These are phyloP conservation scores for Sigmodon hispidus DNA, from an alignment of 2,113 vertebrate species.

Conservation along the genomic window DNA sequence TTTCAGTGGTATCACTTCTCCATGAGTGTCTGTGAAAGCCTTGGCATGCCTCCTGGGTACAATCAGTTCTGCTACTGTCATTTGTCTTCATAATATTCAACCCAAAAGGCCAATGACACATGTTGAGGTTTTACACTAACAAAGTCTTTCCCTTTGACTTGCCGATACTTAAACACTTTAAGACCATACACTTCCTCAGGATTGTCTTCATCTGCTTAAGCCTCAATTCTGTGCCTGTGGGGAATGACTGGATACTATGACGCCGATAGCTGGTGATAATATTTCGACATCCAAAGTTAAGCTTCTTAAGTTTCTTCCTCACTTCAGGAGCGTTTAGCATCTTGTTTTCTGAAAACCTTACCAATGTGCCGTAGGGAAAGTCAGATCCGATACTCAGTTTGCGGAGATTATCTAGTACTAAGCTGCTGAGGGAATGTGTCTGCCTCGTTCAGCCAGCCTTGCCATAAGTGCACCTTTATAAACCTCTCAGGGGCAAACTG, in stretches of 20 bases:
- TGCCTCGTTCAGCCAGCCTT: conserved; percentile 65
- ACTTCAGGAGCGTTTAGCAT: conserved; percentile 69
- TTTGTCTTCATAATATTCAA: background rate
- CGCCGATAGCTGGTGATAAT: conserved; percentile 80
- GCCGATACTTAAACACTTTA: conserved; percentile 73
- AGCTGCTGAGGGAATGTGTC: conserved; percentile 50
- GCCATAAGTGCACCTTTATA: conserved; percentile 79
- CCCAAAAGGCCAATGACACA: background rate
- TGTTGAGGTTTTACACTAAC: background rate
- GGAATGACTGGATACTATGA: conserved; percentile 80
- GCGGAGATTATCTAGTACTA: conserved; percentile 77
- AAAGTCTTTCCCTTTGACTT: background rate
- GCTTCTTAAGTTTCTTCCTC: conserved; percentile 83
- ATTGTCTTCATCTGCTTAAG: conserved; percentile 71
- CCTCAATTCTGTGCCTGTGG: conserved; percentile 72
- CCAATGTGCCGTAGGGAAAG: conserved; percentile 67
- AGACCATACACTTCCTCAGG: conserved; percentile 71
- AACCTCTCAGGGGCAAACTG: conserved; percentile 78
- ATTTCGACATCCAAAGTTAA: conserved; percentile 82
- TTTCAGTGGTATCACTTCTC: background rate
- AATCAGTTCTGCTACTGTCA: background rate
- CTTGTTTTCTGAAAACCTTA: conserved; percentile 49
- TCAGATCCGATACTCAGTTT: conserved; percentile 55
- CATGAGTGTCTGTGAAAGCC: background rate
- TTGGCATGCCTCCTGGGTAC: background rate